Evolutionary conservation across 2,797 vertebrate species (phyloP).

Genomic region (Nyctibius grandis): DNA sequence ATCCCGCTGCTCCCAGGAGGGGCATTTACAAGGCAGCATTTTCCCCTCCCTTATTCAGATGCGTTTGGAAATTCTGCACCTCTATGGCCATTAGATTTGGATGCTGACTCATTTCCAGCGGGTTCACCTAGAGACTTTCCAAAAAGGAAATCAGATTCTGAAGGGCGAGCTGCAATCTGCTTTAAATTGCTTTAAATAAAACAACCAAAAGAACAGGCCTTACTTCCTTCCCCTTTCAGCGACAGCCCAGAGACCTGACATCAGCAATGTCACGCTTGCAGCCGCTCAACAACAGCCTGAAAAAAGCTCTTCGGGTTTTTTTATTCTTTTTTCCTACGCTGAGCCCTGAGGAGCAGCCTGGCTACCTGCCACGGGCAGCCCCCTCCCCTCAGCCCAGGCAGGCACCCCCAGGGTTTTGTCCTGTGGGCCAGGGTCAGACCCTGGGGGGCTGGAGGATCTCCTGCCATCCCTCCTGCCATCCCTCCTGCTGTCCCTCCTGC

Average conservation of each 20-base stretch:
- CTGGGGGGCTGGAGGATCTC: background rate
- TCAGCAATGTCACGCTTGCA: background rate
- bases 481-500: background rate
- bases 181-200: slow-evolving; percentile 26
- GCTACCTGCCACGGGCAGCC: rapidly evolving
- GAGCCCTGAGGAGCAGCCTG: background rate
- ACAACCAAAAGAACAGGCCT: background rate
- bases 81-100: background rate
- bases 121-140: slow-evolving; percentile 23
- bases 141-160: slow-evolving; percentile 5
- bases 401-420: background rate
- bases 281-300: background rate
- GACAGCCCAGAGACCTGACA: background rate
- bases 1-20: background rate
- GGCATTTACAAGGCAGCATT: background rate
- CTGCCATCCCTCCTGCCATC: background rate
- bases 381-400: background rate
- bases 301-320: background rate
- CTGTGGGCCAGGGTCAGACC: background rate
- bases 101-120: slow-evolving; percentile 16
- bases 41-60: background rate
- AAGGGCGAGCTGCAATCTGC: background rate
- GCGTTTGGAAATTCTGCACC: background rate
- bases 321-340: rapidly evolving
- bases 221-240: slow-evolving; percentile 30